Percentiles rank a stretch among this genome's conserved stretches.
Conservation (phyloP, 30 jellyfish, hydroid and myxozoan genomes). For the Cassiopea xamachana region DNA sequence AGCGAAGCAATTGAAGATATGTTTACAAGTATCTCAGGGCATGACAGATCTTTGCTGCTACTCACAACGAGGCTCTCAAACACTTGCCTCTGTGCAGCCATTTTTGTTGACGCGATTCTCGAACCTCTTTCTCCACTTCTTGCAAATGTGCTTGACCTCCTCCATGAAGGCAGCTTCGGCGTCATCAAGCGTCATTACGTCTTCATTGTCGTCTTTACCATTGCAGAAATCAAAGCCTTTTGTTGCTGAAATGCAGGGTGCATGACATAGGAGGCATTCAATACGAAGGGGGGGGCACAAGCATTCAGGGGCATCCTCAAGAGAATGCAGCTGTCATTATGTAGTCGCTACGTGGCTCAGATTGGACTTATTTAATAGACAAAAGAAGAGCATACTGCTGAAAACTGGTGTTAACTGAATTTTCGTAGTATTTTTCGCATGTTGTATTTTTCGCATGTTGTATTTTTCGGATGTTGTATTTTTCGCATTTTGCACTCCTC, state of each 20-base stretch:
- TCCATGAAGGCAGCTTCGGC: constrained; percentile 66
- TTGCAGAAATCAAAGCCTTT: constrained; percentile 73
- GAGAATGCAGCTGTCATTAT: too few relatives aligned
- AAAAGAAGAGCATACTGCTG: too few relatives aligned
- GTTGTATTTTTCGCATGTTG: too few relatives aligned
- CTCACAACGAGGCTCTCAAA: constrained; percentile 22
- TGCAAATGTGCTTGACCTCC: constrained; percentile 64
- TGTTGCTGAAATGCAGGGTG: constrained; percentile 4
- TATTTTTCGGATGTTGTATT: too few relatives aligned
- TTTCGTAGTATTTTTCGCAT: too few relatives aligned
- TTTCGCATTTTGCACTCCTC: too few relatives aligned
- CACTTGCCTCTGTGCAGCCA: constrained; percentile 58
- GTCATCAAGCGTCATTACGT: constrained; percentile 39
- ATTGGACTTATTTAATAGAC: too few relatives aligned
- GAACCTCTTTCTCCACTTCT: constrained; percentile 46
- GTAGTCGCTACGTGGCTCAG: too few relatives aligned
- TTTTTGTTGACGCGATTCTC: constrained; percentile 35
- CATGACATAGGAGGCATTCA: background rate
- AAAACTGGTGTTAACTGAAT: too few relatives aligned
- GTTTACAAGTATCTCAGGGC: background rate
- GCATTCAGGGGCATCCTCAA: too few relatives aligned
- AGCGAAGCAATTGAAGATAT: too few relatives aligned
- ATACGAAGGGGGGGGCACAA: too few relatives aligned
- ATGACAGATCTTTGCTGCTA: background rate
- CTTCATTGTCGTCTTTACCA: constrained; percentile 46